Conservation (phyloP, 2,113 vertebrate genomes). For the Parus major region DNA sequence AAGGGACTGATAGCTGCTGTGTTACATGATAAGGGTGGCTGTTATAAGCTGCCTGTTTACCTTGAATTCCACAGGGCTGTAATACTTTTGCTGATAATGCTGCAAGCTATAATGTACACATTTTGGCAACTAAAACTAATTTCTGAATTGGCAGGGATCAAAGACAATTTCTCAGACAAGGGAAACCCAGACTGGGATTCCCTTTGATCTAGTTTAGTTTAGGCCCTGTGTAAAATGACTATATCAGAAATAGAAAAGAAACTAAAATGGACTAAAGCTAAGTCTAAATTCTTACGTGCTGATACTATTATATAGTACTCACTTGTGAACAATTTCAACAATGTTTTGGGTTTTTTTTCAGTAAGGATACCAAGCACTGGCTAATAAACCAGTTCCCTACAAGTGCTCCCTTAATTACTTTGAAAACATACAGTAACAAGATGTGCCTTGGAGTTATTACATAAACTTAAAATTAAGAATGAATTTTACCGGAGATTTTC, state of each 20-base stretch:
- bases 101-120: neutral
- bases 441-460: conserved; percentile 21
- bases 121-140: neutral
- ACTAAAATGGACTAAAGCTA: neutral
- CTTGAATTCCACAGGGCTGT: neutral
- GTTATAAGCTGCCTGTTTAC: neutral
- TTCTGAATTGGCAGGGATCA: neutral
- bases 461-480: conserved; percentile 22
- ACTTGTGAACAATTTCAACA: neutral
- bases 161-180: neutral
- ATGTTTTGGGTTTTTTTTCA: neutral
- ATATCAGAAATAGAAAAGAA: neutral
- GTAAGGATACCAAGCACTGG: neutral
- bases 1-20: neutral
- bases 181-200: neutral
- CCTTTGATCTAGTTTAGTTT: neutral
- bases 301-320: neutral
- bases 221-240: neutral
- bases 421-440: conserved; percentile 23
- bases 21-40: neutral
- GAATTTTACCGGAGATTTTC: conserved; percentile 34
- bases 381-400: conserved; percentile 13
- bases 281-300: neutral
- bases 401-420: neutral
- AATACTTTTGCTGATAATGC: neutral